These are phyloP conservation scores for Sebastes vulpes DNA, from an alignment of 2,797 vertebrate species.

Conservation along the genomic window DNA sequence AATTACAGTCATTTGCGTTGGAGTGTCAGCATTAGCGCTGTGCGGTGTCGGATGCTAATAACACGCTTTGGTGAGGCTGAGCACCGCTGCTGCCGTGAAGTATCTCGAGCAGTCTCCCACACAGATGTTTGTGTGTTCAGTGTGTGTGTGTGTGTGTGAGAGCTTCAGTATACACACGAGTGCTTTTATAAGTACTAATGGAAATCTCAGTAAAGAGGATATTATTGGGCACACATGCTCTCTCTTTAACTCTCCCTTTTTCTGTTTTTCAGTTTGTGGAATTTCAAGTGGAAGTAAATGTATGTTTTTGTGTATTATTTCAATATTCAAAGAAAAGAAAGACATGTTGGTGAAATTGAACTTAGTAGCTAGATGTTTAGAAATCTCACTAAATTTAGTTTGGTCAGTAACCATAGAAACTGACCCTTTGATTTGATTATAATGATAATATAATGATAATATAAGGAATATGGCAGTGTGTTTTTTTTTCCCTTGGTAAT, in stretches of 20 bases:
- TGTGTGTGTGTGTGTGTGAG: constrained; percentile 5
- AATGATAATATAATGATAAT: background rate
- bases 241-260: background rate
- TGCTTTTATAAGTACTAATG: constrained; percentile 56
- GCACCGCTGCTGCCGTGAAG: constrained; percentile 58
- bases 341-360: background rate
- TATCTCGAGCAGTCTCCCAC: constrained; percentile 73
- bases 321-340: background rate
- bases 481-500: background rate
- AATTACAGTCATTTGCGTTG: constrained; percentile 86
- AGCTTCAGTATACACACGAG: constrained; percentile 26
- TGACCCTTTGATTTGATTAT: background rate
- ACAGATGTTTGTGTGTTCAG: constrained; percentile 65
- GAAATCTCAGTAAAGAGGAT: constrained; percentile 43
- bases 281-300: constrained; percentile 4
- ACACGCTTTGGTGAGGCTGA: constrained; percentile 78
- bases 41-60: constrained; percentile 81
- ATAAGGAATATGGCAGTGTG: background rate
- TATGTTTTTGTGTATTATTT: background rate
- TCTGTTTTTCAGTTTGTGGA: background rate
- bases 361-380: background rate
- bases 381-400: background rate
- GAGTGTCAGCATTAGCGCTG: constrained; percentile 75
- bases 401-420: background rate
- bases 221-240: constrained; percentile 20